Conservation (phyloP, 2,797 vertebrate genomes). For the Fistularia tabacaria region DNA sequence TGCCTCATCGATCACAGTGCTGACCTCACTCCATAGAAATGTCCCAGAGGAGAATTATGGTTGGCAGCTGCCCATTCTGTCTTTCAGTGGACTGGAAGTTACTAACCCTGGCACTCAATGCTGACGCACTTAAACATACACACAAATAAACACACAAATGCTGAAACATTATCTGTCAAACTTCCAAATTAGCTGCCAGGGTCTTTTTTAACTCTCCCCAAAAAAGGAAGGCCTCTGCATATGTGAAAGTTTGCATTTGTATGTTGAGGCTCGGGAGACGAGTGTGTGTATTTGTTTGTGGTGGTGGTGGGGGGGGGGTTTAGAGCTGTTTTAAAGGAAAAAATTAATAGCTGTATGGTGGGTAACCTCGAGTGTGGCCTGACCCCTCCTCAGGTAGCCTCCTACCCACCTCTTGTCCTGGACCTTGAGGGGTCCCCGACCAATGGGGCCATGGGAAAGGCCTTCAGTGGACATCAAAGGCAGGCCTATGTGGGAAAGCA, state of each 20-base stretch:
- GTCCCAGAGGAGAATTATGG: conserved; percentile 30
- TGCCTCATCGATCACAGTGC: conserved; percentile 11
- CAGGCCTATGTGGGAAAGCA: conserved; percentile 64
- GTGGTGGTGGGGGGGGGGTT: conserved; percentile 16
- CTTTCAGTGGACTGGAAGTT: conserved; percentile 17
- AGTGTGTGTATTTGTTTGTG: not conserved
- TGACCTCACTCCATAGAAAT: conserved; percentile 32
- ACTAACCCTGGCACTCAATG: conserved; percentile 6
- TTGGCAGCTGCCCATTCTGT: conserved; percentile 24
- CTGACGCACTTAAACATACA: conserved; percentile 14
- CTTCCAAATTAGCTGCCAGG: conserved; percentile 52
- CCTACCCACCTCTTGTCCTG: conserved; percentile 8
- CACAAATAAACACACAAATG: conserved; percentile 43
- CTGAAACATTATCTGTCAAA: conserved; percentile 43
- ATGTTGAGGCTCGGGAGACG: not conserved
- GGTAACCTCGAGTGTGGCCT: conserved; percentile 49
- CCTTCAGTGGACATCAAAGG: conserved; percentile 68
- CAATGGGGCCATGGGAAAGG: conserved; percentile 61
- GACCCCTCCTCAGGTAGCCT: conserved; percentile 64
- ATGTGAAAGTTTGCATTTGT: conserved; percentile 29
- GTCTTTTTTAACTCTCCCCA: conserved; percentile 43
- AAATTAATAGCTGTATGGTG: conserved; percentile 34
- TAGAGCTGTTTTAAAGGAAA: conserved; percentile 52
- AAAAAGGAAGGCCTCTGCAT: conserved; percentile 48
- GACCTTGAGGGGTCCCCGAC: conserved; percentile 43